These are phyloP conservation scores for Drosophila robusta DNA, from an alignment of 2,888 invertebrate species.

Conservation along the genomic window DNA sequence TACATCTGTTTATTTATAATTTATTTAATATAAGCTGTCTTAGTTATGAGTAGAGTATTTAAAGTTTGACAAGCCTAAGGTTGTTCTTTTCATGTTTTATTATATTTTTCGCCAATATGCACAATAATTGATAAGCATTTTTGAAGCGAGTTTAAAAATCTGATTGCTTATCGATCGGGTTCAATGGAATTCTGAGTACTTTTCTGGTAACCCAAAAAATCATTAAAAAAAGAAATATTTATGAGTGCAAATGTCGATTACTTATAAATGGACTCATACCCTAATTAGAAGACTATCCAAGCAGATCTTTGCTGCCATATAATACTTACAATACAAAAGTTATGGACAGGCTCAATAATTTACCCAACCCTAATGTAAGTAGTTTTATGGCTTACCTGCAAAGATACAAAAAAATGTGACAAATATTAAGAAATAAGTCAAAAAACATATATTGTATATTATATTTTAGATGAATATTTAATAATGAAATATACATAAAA, in stretches of 20 bases:
- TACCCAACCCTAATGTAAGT: neutral
- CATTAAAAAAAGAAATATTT: neutral
- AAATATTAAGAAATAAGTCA: slow-evolving; percentile 1
- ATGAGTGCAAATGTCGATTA: too few species aligned
- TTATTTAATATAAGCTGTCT: too few species aligned
- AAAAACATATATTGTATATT: neutral
- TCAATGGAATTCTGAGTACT: slow-evolving; percentile 11
- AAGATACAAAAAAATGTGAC: slow-evolving; percentile 6
- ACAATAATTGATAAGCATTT: slow-evolving; percentile 27
- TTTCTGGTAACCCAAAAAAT: neutral
- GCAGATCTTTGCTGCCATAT: neutral
- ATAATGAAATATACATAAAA: neutral
- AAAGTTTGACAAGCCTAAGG: neutral
- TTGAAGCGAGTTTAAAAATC: slow-evolving; percentile 2
- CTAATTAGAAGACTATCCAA: neutral
- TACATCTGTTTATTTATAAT: too few species aligned
- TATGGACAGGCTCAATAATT: neutral
- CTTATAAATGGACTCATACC: neutral
- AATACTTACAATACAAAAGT: slow-evolving; percentile 21
- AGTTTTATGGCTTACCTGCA: slow-evolving; percentile 35
- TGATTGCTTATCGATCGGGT: slow-evolving; percentile 24
- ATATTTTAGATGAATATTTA: neutral
- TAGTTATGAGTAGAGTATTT: neutral
- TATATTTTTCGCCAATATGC: slow-evolving; percentile 3
- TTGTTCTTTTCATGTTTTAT: neutral